Evolutionary conservation across 2,797 vertebrate species (phyloP), one percentile per base, ranked within the genome.

Genomic region (Peromyscus attwateri): DNA sequence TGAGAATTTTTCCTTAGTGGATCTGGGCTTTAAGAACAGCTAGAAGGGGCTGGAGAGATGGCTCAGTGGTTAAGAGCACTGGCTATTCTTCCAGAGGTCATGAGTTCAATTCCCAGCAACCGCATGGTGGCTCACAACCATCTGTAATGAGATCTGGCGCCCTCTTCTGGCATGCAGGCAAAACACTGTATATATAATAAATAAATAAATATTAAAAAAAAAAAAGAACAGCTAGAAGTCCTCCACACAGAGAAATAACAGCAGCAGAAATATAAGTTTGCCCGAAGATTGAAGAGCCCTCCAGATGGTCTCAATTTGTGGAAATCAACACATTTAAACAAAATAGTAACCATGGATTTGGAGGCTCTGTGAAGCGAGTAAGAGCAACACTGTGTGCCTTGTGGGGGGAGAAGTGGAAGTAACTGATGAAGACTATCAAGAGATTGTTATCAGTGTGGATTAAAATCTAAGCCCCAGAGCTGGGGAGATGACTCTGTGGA

Each of bases 281-380:
- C 19, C 9, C 1, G 3, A 71, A n/a, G 7, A 75, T 0, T 10
- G 27, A 75, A 12, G 52, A 62, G 64, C 19, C 0, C 46, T 2
- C 12, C 49, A 43, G 6, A 6, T 19, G 1, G 40, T 3, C 40
- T 2, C 13, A 29, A 40, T n/a, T 2, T n/a, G 70, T 9, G 19
- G 57, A 83, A 76, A 55, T 40, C 2, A 84, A n/a, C 10, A 62
- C n/a, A 23, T 73, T 85, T 43, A 83, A 82, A 49, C 13, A 70
- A 77, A 79, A 31, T 1, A 64, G 21, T 70, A 73, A 27, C 0
- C n/a, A 21, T 43, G 23, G 10, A 55, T 49, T 29, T n/a, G 64
- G 43, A 85, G 43, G 64, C 60, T 23, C 83, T n/a, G 43, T 25
- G 29, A 49, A 68, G 83, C 9, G 23, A 29, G 14, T 62, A 31